phyloP scores from a whole-genome alignment of 2,888 invertebrate species.

The Cheiracanthium punctorium region DNA sequence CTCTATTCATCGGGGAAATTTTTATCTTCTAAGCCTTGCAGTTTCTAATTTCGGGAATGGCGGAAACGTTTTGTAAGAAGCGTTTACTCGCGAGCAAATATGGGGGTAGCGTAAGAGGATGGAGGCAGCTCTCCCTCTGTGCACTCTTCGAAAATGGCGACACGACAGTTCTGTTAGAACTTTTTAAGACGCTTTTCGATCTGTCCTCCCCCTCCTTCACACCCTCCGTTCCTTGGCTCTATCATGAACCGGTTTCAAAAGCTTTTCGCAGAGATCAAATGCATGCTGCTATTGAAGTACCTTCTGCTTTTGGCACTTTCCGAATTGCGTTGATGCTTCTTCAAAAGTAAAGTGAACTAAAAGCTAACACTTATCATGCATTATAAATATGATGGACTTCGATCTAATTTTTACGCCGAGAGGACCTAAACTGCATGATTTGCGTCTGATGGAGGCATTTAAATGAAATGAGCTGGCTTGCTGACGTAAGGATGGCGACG shows the following conservation, averaged over 20 bases:
- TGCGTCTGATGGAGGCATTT: too few relatives aligned
- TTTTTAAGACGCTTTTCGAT: constrained; percentile 2
- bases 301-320: constrained; percentile 44
- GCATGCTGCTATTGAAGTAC: constrained; percentile 14
- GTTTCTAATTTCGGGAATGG: constrained; percentile 4
- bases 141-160: neutral
- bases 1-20: neutral
- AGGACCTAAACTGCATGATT: neutral
- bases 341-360: constrained; percentile 14
- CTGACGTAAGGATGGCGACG: too few relatives aligned
- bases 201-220: neutral
- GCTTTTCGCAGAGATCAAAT: constrained; percentile 7
- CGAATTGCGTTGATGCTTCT: neutral
- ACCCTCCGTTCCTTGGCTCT: neutral
- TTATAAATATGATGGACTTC: constrained; percentile 5
- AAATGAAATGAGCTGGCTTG: too few relatives aligned
- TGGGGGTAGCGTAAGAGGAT: neutral
- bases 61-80: neutral
- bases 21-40: constrained; percentile 3
- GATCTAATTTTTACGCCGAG: neutral
- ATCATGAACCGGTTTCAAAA: neutral
- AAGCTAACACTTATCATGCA: neutral
- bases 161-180: neutral
- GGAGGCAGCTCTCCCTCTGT: neutral
- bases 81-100: constrained; percentile 2